These are phyloP conservation scores for Drosophila busckii DNA, from an alignment of 1,140 invertebrate genomes.

Conservation along the genomic window DNA sequence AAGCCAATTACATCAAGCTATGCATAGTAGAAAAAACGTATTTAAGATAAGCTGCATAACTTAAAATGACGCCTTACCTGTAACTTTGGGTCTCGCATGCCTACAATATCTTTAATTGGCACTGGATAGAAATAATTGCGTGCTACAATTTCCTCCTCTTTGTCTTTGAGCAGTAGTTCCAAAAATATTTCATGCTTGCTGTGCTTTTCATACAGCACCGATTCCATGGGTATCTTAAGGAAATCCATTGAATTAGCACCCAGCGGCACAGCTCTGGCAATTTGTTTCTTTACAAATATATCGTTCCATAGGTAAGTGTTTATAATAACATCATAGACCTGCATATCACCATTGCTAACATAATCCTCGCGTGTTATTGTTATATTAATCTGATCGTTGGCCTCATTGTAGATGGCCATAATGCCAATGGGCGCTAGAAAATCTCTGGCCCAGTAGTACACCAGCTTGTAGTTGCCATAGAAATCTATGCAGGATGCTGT, in stretches of 20 bases:
- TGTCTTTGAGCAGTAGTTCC: constrained; percentile 39
- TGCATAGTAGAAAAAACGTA: background rate
- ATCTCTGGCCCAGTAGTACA: constrained; percentile 92
- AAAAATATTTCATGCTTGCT: constrained; percentile 42
- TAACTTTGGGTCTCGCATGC: constrained; percentile 42
- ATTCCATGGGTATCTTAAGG: constrained; percentile 25
- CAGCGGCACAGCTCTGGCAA: constrained; percentile 30
- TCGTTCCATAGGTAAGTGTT: constrained; percentile 59
- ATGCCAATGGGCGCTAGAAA: constrained; percentile 87
- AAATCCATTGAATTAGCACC: constrained; percentile 34
- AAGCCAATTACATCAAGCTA: constrained; percentile 37
- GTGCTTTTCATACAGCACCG: constrained; percentile 28
- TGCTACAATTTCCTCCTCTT: constrained; percentile 16
- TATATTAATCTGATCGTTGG: constrained; percentile 46
- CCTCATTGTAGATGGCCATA: constrained; percentile 44
- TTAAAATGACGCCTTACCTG: constrained; percentile 2
- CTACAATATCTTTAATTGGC: constrained; percentile 47
- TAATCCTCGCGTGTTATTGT: constrained; percentile 49
- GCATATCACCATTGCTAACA: constrained; percentile 2
- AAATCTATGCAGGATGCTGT: constrained; percentile 95
- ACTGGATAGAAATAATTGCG: constrained; percentile 53
- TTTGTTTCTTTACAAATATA: constrained; percentile 40
- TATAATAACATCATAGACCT: constrained; percentile 40
- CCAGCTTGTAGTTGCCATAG: constrained; percentile 80
- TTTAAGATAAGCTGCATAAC: background rate